phyloP scores from a whole-genome alignment of 2,113 vertebrate genomes.

The Grammomys surdaster region DNA sequence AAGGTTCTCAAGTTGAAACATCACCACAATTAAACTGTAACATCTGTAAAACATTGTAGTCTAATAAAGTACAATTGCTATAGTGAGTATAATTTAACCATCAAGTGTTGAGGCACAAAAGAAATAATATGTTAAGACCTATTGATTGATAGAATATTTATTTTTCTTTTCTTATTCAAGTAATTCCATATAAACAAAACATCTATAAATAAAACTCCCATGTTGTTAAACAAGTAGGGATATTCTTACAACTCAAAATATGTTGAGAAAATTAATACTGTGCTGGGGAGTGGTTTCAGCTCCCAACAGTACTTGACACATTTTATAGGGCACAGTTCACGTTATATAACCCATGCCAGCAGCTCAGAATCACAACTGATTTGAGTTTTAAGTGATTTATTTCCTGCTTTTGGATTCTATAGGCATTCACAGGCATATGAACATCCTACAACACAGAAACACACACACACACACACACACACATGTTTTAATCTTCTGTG shows the following conservation, averaged over 20 bases:
- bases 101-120: neutral
- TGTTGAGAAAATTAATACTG: neutral
- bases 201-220: neutral
- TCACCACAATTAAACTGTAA: conserved; percentile 63
- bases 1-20: conserved; percentile 66
- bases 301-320: neutral
- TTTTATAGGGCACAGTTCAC: neutral
- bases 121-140: neutral
- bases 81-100: neutral
- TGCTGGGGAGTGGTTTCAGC: neutral
- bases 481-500: too few species aligned
- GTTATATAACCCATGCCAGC: neutral
- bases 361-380: neutral
- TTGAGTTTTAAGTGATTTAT: neutral
- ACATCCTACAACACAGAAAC: neutral
- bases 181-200: neutral
- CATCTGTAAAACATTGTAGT: conserved; percentile 61
- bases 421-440: too few species aligned
- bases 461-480: neutral
- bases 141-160: neutral
- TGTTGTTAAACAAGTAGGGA: neutral
- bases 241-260: conserved; percentile 33
- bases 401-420: neutral
- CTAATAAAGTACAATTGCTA: conserved; percentile 53
- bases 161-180: conserved; percentile 23